Conservation (phyloP, 2,888 invertebrate genomes). For the Papilio elwesi region DNA sequence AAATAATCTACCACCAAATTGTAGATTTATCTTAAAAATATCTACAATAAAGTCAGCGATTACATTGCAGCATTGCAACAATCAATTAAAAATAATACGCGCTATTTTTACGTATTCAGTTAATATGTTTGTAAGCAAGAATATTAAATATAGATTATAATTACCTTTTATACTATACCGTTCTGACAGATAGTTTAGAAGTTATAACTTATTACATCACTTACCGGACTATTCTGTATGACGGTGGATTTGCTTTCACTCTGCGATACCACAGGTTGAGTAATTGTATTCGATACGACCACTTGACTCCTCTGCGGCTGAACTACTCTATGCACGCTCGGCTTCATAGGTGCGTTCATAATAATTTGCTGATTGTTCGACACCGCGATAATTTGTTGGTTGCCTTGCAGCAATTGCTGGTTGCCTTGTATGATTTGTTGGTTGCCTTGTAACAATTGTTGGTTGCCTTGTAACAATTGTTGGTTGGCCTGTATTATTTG, state of each 20-base stretch:
- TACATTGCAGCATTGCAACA: too few relatives aligned
- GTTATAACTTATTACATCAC: conserved; percentile 39
- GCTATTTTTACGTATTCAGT: too few relatives aligned
- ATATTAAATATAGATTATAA: too few relatives aligned
- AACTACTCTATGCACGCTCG: conserved; percentile 65
- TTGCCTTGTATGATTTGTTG: conserved; percentile 62
- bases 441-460: conserved; percentile 51
- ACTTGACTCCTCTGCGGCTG: conserved; percentile 66
- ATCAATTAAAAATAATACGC: too few relatives aligned
- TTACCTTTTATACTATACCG: too few relatives aligned
- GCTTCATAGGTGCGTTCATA: conserved; percentile 70
- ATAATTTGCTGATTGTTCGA: conserved; percentile 76
- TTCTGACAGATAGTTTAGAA: too few relatives aligned
- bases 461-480: conserved; percentile 47
- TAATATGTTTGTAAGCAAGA: too few relatives aligned
- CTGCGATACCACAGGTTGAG: conserved; percentile 49
- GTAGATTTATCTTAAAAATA: too few relatives aligned
- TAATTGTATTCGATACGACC: conserved; percentile 52
- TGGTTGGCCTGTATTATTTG: conserved; percentile 49
- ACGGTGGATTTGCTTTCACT: conserved; percentile 62
- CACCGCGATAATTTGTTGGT: conserved; percentile 72
- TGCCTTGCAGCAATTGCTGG: conserved; percentile 65
- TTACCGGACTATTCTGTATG: conserved; percentile 63
- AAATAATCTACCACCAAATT: too few relatives aligned
- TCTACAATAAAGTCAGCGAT: too few relatives aligned